Evolutionary conservation across 2,797 vertebrate species (phyloP).

Genomic region (Emys orbicularis): DNA sequence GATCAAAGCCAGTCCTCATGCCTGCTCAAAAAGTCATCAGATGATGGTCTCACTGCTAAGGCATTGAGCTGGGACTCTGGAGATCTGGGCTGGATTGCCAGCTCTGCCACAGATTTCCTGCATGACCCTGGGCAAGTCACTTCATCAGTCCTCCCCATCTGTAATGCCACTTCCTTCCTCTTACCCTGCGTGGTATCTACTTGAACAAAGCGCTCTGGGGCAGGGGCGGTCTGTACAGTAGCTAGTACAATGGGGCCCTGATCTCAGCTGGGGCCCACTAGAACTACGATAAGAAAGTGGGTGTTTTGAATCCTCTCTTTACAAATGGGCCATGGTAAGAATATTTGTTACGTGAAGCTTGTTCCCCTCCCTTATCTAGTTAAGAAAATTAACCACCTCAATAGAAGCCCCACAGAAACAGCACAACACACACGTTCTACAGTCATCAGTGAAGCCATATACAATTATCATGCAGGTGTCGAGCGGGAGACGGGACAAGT

Average conservation of each 20-base stretch:
- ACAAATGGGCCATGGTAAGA: not conserved
- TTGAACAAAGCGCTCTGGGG: not conserved
- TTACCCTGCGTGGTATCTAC: not conserved
- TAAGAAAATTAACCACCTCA: not conserved
- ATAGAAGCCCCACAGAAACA: not conserved
- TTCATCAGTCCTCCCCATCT: not conserved
- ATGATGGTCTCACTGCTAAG: not conserved
- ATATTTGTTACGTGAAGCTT: not conserved
- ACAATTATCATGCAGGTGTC: not conserved
- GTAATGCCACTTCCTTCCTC: not conserved
- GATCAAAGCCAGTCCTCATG: not conserved
- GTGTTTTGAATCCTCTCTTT: not conserved
- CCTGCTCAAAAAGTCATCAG: not conserved
- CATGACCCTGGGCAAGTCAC: not conserved
- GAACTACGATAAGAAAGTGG: not conserved
- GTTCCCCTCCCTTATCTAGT: not conserved
- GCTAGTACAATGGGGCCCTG: not conserved
- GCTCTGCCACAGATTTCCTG: not conserved
- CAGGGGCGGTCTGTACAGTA: not conserved
- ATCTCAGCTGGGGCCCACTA: not conserved
- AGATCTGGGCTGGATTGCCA: not conserved
- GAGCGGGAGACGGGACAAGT: not conserved
- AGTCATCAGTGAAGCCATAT: not conserved
- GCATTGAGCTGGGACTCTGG: not conserved
- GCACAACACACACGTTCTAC: not conserved